These are phyloP conservation scores for Hyphantria cunea DNA, from an alignment of 1,140 invertebrate genomes.

Conservation along the genomic window DNA sequence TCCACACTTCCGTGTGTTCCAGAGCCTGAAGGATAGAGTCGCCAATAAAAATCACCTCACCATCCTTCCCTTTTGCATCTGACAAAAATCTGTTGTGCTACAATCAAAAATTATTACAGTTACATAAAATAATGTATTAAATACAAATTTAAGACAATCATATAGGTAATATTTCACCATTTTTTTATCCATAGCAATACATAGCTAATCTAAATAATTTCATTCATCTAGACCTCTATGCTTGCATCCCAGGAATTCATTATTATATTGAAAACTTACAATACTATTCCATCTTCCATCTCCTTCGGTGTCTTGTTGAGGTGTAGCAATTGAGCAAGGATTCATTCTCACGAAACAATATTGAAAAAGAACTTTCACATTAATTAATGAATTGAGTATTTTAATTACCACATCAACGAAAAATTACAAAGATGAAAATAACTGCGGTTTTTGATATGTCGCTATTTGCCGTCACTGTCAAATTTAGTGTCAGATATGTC, in stretches of 20 bases:
- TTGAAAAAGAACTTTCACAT: slow-evolving; percentile 31
- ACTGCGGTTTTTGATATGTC: slow-evolving; percentile 32
- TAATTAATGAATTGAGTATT: slow-evolving; percentile 5
- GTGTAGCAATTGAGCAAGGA: slow-evolving; percentile 83
- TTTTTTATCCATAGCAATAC: too few relatives aligned
- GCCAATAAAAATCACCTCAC: slow-evolving; percentile 95
- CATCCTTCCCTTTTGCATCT: slow-evolving; percentile 92
- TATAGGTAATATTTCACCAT: too few relatives aligned
- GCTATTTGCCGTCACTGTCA: slow-evolving; percentile 15
- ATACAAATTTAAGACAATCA: too few relatives aligned
- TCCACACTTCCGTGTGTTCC: slow-evolving; percentile 91
- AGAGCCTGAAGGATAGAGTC: slow-evolving; percentile 92
- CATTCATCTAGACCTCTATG: too few relatives aligned
- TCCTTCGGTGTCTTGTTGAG: slow-evolving; percentile 84
- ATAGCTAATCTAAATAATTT: too few relatives aligned
- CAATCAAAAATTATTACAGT: slow-evolving; percentile 54
- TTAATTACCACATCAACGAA: slow-evolving; percentile 22
- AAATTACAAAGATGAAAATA: slow-evolving; percentile 26
- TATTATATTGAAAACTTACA: slow-evolving; percentile 67
- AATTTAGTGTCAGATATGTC: too few relatives aligned
- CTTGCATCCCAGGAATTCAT: too few relatives aligned
- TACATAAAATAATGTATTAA: not conserved
- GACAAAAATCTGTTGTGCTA: slow-evolving; percentile 92
- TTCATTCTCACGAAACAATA: slow-evolving; percentile 71
- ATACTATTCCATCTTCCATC: slow-evolving; percentile 87